Base-by-base conservation (phyloP, 2,888 invertebrate genomes). In the Amphipyra tragopoginis region DNA sequence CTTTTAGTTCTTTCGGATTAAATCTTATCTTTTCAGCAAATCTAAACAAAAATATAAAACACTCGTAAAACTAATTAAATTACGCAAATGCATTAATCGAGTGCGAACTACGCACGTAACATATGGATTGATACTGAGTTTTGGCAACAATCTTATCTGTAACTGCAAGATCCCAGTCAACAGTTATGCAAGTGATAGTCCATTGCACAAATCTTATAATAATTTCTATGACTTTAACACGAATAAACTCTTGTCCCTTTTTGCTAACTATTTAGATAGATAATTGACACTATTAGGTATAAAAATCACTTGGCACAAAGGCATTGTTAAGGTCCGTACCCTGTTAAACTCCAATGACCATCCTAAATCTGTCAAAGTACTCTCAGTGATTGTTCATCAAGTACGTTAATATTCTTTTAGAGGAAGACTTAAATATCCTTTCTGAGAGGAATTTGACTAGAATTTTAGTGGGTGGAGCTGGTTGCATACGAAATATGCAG, bases 251-350 rank as follows among this genome's bases (percentile, higher is more conserved):
- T 89, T 84, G 85, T 88, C 86, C 86, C 77, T 86, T 90, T 69
- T 90, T 84, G 85, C 90, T 93, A 93, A 90, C 89, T 93, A 92
- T 83, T 85, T 87, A 88, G 82, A 85, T 87, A 88, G 82, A 86
- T 93, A 94, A 93, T 94, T 94, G 93, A 94, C 93, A 92, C 93
- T 94, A 92, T 90, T 88, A 88, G 85, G 86, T 89, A 90, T 83
- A 90, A 88, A 93, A 92, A 94, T 94, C 94, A 94, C 94, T 94
- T 93, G 94, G 94, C 94, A 94, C 94, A 90, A 94, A 93, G 94
- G 94, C 94, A 92, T 90, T 70, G 77, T 86, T 86, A 85, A 92
- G 93, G 94, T 94, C 94, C 94, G 91, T 92, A 94, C 94, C 94
- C 94, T 94, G 94, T 93, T 84, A 80, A 82, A 92, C 93, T 93